Percentiles rank a stretch among this genome's conserved stretches.
phyloP scores from a whole-genome alignment of 2,797 vertebrate species.

The Antennarius maculatus region DNA sequence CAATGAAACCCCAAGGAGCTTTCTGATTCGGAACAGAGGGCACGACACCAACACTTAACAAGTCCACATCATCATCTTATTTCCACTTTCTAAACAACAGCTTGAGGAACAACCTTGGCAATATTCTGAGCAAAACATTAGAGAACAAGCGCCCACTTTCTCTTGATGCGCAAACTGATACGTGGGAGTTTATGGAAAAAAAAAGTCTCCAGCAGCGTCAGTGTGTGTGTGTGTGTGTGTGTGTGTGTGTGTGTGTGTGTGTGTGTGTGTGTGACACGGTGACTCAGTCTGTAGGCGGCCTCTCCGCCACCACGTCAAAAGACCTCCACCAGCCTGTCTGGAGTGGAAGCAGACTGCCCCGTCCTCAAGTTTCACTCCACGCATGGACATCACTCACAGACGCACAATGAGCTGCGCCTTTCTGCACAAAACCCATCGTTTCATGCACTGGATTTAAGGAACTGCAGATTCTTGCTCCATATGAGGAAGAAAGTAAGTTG shows the following conservation, averaged over 20 bases:
- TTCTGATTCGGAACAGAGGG: too few relatives aligned
- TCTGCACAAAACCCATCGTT: constrained; percentile 49
- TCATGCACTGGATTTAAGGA: constrained; percentile 67
- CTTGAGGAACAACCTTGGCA: constrained; percentile 56
- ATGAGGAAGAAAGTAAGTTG: constrained; percentile 81
- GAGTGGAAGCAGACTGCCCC: constrained; percentile 70
- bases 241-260: constrained; percentile 73
- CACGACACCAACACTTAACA: neutral
- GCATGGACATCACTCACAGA: constrained; percentile 50
- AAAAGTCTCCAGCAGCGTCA: constrained; percentile 72
- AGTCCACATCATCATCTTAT: neutral
- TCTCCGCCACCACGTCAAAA: constrained; percentile 64
- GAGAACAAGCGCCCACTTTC: constrained; percentile 68
- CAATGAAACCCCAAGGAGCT: too few relatives aligned
- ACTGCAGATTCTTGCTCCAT: constrained; percentile 72
- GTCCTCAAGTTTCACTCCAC: constrained; percentile 69
- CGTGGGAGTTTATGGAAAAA: constrained; percentile 73
- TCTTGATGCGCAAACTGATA: constrained; percentile 61
- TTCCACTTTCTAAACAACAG: constrained; percentile 45
- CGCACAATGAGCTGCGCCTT: constrained; percentile 56
- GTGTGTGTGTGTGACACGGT: constrained; percentile 69
- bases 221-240: constrained; percentile 66
- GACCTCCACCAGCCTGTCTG: constrained; percentile 69
- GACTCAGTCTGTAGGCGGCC: constrained; percentile 81
- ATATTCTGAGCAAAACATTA: constrained; percentile 51